phyloP scores from a whole-genome alignment of 2,797 vertebrate genomes.

The Microctenopoma steveboyesi region DNA sequence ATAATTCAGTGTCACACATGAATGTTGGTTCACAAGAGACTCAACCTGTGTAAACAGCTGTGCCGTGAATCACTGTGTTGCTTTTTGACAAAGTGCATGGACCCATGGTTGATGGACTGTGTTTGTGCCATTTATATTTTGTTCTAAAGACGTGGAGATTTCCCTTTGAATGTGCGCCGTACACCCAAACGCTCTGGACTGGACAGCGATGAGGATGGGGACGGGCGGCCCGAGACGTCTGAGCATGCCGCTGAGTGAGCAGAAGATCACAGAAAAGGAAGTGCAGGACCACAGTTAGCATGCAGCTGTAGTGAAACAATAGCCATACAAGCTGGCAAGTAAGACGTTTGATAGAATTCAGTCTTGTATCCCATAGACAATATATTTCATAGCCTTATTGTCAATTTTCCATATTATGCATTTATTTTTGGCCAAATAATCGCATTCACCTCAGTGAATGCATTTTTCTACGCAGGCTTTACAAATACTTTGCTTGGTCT shows the following conservation, averaged over 20 bases:
- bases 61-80: too few relatives aligned
- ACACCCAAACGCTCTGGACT: conserved; percentile 59
- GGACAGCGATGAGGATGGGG: conserved; percentile 82
- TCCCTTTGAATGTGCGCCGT: conserved; percentile 69
- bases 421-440: conserved; percentile 62
- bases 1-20: not conserved
- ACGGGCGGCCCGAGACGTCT: conserved; percentile 47
- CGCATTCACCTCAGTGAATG: conserved; percentile 23
- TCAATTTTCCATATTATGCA: conserved; percentile 20
- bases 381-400: conserved; percentile 43
- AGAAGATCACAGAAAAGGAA: not conserved
- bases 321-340: conserved; percentile 1
- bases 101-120: not conserved
- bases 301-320: conserved; percentile 18
- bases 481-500: conserved; percentile 33
- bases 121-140: not conserved
- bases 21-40: too few relatives aligned
- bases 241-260: conserved; percentile 76
- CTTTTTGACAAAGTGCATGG: not conserved
- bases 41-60: too few relatives aligned
- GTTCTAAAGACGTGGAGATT: conserved; percentile 76
- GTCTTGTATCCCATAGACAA: conserved; percentile 15
- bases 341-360: conserved; percentile 17
- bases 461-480: conserved; percentile 48
- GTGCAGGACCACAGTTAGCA: not conserved